Evolutionary conservation across 2,888 invertebrate genomes (phyloP).

Genomic region (Globia sparganii): DNA sequence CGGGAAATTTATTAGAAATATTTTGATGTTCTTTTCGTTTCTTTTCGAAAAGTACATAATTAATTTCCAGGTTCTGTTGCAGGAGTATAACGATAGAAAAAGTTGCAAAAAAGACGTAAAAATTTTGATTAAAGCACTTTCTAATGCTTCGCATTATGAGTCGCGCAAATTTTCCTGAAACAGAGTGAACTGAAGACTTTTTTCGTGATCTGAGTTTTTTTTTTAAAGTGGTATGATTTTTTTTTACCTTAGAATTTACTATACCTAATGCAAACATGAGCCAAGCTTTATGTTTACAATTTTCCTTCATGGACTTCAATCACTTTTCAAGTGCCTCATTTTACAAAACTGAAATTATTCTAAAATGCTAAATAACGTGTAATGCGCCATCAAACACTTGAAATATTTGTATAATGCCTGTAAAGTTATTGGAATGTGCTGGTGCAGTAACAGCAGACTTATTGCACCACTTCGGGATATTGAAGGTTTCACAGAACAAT

Average conservation of each 20-base stretch:
- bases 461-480: conserved; percentile 46
- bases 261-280: no score
- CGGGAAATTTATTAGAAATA: no score
- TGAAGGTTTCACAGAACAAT: conserved; percentile 46
- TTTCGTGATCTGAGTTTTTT: neutral
- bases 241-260: neutral
- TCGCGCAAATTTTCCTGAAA: neutral
- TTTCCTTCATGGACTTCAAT: neutral
- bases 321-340: neutral
- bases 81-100: no score
- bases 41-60: no score
- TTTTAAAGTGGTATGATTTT: neutral
- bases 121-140: no score
- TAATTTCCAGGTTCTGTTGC: no score
- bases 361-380: conserved; percentile 1
- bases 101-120: no score
- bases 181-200: no score
- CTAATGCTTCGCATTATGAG: no score
- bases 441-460: conserved; percentile 24
- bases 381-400: conserved; percentile 15
- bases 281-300: neutral
- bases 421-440: conserved; percentile 11
- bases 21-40: no score
- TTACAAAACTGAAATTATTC: neutral
- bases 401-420: conserved; percentile 41